phyloP scores from a whole-genome alignment of 2,797 vertebrate species.

The Cheirogaleus major region DNA sequence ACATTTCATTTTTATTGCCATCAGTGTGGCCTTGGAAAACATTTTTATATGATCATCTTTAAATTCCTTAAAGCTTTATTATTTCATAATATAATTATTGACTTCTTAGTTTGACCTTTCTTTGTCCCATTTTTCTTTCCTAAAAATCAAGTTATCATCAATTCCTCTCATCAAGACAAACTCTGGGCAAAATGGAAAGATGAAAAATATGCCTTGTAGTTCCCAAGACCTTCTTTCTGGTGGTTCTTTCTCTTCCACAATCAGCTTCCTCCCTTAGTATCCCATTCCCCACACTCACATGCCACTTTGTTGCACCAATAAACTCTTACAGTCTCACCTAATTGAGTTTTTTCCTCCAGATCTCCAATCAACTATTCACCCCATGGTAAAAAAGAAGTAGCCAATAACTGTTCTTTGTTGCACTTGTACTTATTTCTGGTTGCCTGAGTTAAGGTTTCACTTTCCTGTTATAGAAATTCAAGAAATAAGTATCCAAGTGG shows the following conservation, averaged over 20 bases:
- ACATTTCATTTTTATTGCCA: background rate
- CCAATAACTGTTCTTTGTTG: background rate
- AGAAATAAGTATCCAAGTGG: background rate
- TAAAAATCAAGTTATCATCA: background rate
- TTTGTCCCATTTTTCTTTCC: background rate
- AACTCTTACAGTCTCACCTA: background rate
- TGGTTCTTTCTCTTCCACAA: background rate
- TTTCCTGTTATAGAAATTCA: background rate
- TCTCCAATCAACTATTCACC: background rate
- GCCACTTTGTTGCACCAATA: background rate
- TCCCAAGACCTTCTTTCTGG: background rate
- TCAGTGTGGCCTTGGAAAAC: background rate
- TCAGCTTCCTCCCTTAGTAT: background rate
- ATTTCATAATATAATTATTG: background rate
- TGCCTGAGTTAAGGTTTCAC: background rate
- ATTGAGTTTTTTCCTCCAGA: background rate
- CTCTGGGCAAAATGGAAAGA: background rate
- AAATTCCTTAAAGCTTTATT: background rate
- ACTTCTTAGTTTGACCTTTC: constrained; percentile 19
- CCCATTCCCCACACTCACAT: background rate
- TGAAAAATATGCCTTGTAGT: background rate
- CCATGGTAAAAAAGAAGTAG: background rate
- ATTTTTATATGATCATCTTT: background rate
- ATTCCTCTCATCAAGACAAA: background rate
- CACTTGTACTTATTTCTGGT: background rate